These are phyloP conservation scores for Hycleus phaleratus DNA, from an alignment of 1,140 invertebrate genomes.

Conservation along the genomic window DNA sequence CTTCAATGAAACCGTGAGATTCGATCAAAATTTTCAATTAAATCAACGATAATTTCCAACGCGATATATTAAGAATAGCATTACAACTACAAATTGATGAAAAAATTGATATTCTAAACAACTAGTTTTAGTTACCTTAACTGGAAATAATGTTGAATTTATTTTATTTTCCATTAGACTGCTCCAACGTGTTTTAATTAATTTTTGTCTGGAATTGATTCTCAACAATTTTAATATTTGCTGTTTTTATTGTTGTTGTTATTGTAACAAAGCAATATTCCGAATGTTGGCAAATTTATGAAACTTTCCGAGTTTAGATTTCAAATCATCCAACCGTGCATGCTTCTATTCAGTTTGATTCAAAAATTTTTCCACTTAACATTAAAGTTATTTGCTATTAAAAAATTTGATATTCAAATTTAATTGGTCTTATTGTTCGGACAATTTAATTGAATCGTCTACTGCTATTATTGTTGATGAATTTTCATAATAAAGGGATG, in stretches of 20 bases:
- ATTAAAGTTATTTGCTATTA: background rate
- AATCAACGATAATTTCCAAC: too few species aligned
- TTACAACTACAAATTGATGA: too few species aligned
- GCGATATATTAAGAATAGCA: too few species aligned
- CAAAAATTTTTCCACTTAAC: background rate
- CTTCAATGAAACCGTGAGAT: too few species aligned
- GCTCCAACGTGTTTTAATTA: slow-evolving; percentile 22
- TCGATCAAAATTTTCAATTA: too few species aligned
- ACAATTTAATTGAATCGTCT: slow-evolving; percentile 4
- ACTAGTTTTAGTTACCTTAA: too few species aligned
- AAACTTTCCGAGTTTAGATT: slow-evolving; percentile 17
- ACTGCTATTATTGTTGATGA: slow-evolving; percentile 4
- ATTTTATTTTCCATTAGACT: too few species aligned
- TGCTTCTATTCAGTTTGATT: slow-evolving; percentile 1
- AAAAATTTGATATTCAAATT: background rate
- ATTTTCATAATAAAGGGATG: slow-evolving; percentile 6
- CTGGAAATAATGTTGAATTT: too few species aligned
- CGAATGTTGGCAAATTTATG: slow-evolving; percentile 26
- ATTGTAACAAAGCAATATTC: background rate
- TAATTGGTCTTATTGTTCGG: background rate
- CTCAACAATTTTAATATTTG: slow-evolving; percentile 17
- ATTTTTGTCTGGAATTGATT: slow-evolving; percentile 24
- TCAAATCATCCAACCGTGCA: too few species aligned
- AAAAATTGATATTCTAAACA: too few species aligned
- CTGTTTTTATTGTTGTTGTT: too few species aligned